Conservation (phyloP, 2,797 vertebrate species). For the Astyanax mexicanus region DNA sequence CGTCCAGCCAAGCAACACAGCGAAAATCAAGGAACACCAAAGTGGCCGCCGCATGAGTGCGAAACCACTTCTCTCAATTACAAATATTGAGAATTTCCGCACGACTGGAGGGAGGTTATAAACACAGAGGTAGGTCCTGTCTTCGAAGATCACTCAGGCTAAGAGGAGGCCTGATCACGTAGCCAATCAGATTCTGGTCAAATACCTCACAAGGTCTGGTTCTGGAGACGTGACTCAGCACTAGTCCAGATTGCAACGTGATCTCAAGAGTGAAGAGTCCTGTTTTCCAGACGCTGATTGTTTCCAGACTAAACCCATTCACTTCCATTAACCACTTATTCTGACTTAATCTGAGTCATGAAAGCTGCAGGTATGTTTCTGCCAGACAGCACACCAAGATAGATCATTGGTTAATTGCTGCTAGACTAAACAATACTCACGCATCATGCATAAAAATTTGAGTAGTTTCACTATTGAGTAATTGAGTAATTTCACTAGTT, state of each 20-base stretch:
- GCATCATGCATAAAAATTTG: too few species aligned
- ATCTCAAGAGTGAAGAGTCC: background rate
- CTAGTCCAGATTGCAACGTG: background rate
- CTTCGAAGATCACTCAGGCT: background rate
- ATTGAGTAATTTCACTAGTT: too few species aligned
- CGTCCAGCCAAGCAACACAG: constrained; percentile 24
- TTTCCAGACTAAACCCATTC: background rate
- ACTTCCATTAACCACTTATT: background rate
- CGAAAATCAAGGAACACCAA: constrained; percentile 40
- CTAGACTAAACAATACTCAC: background rate
- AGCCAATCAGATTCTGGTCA: background rate
- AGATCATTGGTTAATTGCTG: background rate
- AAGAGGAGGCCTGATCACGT: background rate
- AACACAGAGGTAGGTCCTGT: background rate
- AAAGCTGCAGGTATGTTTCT: too few species aligned
- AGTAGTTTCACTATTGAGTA: too few species aligned
- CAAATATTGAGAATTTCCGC: constrained; percentile 15
- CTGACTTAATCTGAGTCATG: background rate
- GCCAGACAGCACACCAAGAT: background rate
- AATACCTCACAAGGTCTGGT: background rate
- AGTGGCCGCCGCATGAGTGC: background rate
- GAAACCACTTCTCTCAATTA: constrained; percentile 11
- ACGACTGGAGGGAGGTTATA: background rate
- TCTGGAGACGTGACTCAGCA: background rate
- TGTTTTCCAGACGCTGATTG: background rate